Base-by-base conservation (phyloP, 2,888 invertebrate species). In the Myathropa florea region DNA sequence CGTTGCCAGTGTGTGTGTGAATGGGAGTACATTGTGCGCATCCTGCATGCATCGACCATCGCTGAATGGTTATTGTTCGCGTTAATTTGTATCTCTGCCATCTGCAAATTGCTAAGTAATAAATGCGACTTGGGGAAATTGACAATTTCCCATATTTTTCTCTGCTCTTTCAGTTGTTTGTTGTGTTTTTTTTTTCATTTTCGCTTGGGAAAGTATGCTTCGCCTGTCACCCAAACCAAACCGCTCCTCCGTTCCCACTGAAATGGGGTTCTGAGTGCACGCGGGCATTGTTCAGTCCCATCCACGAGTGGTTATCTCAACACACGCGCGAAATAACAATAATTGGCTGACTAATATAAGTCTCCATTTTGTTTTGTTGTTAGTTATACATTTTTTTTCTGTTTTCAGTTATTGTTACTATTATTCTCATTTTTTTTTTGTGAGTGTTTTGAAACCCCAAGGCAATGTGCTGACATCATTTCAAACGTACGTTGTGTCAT, bases 311-410 rank as follows among this genome's bases (percentile, higher is more conserved):
- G 84, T 81, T 81, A 85, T 85, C 81, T 81, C 63, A 23, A 85
- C 18, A 85, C 82, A 85, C 77, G 85, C 85, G 85, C 85, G 72
- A 85, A 82, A 82, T 78, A 82, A 76, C 82, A 85, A 85, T 81
- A 76, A 85, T 85, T 85, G 85, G 82, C 82, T 82, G 85, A 85
- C 85, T 85, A 85, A 82, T 85, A 85, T 75, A 76, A 78, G 85
- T 82, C 82, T 85, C 65, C 65, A 64, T n/a, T 60, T 70, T 76
- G 68, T 70, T 75, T 36, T 46, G 46, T 46, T 18, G 46, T 18
- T 18, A 46, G 46, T 46, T 46, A 7, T 46, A 18, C 18, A 46
- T 46, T n/a, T 18, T 46, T n/a, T 46, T 46, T 18, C 46, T 33
- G 39, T n/a, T 64, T 64, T 46, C 65, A 77, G 46, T 84, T 80